phyloP scores from a whole-genome alignment of 53 echinoderm and acorn worm genomes.

The Patiria pectinifera region DNA sequence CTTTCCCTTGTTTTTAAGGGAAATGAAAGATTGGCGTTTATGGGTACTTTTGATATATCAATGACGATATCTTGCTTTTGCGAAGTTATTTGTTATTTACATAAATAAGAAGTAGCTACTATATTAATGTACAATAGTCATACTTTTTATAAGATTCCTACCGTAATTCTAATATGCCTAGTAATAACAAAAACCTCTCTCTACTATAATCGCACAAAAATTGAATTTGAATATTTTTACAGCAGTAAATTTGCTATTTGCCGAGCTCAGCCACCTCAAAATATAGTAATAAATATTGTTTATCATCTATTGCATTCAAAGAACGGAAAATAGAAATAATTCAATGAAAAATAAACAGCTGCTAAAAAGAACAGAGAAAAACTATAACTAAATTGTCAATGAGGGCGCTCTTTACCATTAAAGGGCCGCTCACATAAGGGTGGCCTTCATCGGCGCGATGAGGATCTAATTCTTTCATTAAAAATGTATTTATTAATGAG shows the following conservation, averaged over 20 bases:
- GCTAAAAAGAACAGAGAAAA: not conserved
- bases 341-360: not conserved
- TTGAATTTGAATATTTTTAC: not conserved
- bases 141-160: not conserved
- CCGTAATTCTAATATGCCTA: not conserved
- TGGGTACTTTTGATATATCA: not conserved
- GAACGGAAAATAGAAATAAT: not conserved
- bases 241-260: not conserved
- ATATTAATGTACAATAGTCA: slow-evolving; percentile 9
- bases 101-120: slow-evolving; percentile 14
- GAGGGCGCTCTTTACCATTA: not conserved
- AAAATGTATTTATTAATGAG: not conserved
- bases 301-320: not conserved
- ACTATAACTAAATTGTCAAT: not conserved
- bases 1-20: no score
- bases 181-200: not conserved
- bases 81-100: slow-evolving; percentile 16
- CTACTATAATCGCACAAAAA: not conserved
- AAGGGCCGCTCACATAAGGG: no score
- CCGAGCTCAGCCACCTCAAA: not conserved
- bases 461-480: no score
- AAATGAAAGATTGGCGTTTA: no score
- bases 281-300: not conserved
- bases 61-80: not conserved
- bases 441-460: no score